A percentile compares a stretch with the other conserved stretches of the same genome.
Evolutionary conservation across 2,888 invertebrate genomes (phyloP).

Genomic region (Rhyacophila evoluta): DNA sequence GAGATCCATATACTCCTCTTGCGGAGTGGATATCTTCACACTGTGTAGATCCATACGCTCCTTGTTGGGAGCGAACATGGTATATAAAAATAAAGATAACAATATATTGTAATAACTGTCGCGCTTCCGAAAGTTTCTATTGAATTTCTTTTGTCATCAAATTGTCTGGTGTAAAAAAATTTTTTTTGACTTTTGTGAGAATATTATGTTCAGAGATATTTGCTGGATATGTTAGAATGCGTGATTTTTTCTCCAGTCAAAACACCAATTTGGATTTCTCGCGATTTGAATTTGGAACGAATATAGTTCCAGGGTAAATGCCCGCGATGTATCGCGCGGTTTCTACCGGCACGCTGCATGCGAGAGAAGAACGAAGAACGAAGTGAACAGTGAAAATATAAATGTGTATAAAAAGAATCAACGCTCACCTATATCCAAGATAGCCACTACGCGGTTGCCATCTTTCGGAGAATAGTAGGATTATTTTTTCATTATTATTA

Average conservation of each 20-base stretch:
- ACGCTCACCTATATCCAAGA: slow-evolving; percentile 40
- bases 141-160: too few relatives aligned
- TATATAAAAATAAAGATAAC: too few relatives aligned
- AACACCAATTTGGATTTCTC: background rate
- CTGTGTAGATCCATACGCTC: too few relatives aligned
- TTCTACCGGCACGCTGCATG: background rate
- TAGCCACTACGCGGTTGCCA: slow-evolving; percentile 36
- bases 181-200: too few relatives aligned
- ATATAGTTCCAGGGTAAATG: slow-evolving; percentile 5
- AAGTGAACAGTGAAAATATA: background rate
- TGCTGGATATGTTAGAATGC: too few relatives aligned
- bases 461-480: slow-evolving; percentile 40
- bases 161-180: too few relatives aligned
- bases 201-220: too few relatives aligned
- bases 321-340: background rate
- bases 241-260: background rate
- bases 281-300: background rate
- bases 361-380: background rate
- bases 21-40: too few relatives aligned
- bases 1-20: too few relatives aligned
- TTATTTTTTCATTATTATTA: slow-evolving; percentile 32
- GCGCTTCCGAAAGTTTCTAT: background rate
- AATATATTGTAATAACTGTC: background rate
- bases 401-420: slow-evolving; percentile 32
- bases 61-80: too few relatives aligned